Percentiles rank a stretch among this genome's conserved stretches.
Evolutionary conservation across 2,113 vertebrate species (phyloP).

Genomic region (Arizona elegans): DNA sequence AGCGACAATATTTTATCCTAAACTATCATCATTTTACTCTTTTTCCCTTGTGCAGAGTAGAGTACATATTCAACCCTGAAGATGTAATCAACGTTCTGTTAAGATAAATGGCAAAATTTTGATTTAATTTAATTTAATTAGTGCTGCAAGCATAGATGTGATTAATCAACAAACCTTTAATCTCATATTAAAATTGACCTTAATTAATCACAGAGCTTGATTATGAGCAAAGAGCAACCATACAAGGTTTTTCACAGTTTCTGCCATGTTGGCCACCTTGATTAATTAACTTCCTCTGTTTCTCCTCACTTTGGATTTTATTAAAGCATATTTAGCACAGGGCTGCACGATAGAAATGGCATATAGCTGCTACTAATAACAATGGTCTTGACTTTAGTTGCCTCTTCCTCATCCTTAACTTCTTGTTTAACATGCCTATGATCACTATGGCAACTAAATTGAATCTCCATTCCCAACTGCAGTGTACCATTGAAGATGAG

Average conservation of each 20-base stretch:
- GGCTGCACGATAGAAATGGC: not conserved
- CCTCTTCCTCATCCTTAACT: not conserved
- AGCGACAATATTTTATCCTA: slow-evolving; percentile 1
- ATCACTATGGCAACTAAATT: not conserved
- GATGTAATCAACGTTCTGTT: not conserved
- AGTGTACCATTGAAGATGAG: not conserved
- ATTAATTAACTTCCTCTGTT: not conserved
- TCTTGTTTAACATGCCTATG: not conserved
- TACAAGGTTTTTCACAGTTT: not conserved
- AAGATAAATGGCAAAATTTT: slow-evolving; percentile 6
- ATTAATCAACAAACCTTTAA: not conserved
- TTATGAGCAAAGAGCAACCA: not conserved
- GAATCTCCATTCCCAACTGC: not conserved
- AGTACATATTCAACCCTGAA: not conserved
- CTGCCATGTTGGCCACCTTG: not conserved
- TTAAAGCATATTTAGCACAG: not conserved
- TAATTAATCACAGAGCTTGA: not conserved
- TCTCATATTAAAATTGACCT: slow-evolving; percentile 4
- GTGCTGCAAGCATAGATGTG: not conserved
- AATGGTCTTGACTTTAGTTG: not conserved
- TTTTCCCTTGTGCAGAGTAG: not conserved
- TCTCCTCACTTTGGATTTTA: not conserved
- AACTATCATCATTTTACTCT: slow-evolving; percentile 3
- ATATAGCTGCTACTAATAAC: not conserved
- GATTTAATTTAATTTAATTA: slow-evolving; percentile 9